Evolutionary conservation across 2,888 invertebrate species (phyloP).

Genomic region (Sturmia bella): DNA sequence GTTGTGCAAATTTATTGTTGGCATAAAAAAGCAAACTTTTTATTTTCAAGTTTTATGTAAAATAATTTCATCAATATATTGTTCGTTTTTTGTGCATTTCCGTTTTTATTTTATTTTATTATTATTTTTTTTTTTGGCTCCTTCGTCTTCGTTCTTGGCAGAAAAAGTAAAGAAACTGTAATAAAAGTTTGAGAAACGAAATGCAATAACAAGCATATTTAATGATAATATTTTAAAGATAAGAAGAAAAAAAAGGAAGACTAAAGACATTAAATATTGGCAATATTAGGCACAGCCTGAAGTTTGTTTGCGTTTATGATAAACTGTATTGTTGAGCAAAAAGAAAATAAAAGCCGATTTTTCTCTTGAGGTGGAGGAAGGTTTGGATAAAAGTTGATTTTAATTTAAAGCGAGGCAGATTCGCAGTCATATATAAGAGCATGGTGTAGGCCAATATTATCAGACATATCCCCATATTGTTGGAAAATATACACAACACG

Average conservation of each 20-base stretch:
- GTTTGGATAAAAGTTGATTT: no score
- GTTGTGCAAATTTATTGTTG: constrained; percentile 47
- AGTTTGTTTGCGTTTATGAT: no score
- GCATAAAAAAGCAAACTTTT: constrained; percentile 38
- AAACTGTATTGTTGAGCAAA: no score
- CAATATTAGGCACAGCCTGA: neutral
- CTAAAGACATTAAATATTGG: neutral
- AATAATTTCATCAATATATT: constrained; percentile 50
- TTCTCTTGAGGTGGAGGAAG: no score
- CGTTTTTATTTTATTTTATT: neutral
- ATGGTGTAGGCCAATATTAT: no score
- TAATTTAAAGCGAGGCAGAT: no score
- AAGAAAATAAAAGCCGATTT: no score
- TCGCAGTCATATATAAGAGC: no score
- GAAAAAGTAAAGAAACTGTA: constrained; percentile 45
- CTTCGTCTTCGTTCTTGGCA: constrained; percentile 34
- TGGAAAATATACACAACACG: no score
- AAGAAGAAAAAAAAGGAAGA: neutral
- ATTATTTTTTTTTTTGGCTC: no score
- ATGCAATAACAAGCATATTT: constrained; percentile 26
- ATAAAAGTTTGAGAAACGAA: constrained; percentile 44
- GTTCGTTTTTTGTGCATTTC: constrained; percentile 26
- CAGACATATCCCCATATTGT: no score
- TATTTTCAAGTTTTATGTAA: constrained; percentile 39
- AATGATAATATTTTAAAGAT: neutral